Conservation (phyloP, 2,797 vertebrate genomes). For the Lagorchestes hirsutus region DNA sequence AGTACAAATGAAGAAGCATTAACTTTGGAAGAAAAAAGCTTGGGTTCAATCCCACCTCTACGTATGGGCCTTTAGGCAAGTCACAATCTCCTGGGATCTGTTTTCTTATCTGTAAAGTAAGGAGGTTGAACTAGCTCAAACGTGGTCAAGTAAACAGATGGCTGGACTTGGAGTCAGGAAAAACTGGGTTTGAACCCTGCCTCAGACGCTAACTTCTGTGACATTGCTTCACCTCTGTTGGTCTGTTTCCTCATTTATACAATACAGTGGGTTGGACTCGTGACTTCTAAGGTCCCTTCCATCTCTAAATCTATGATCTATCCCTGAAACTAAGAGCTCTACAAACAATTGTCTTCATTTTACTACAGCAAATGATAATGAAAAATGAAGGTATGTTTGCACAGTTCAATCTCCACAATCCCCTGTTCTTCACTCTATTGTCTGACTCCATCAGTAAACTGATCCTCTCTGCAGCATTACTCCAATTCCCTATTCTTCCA, state of each 20-base stretch:
- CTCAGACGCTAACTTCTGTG: neutral
- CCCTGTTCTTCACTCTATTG: neutral
- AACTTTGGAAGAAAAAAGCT: neutral
- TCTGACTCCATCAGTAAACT: neutral
- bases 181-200: neutral
- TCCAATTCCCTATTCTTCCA: neutral
- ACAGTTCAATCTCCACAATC: slow-evolving; percentile 32
- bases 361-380: slow-evolving; percentile 12
- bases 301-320: neutral
- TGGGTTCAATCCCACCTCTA: neutral
- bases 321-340: neutral
- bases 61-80: neutral
- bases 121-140: neutral
- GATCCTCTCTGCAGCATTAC: slow-evolving; percentile 1
- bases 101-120: neutral
- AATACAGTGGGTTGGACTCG: neutral
- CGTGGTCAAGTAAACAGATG: neutral
- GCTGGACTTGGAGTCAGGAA: neutral
- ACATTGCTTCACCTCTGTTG: neutral
- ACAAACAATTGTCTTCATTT: neutral
- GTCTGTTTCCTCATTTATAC: neutral
- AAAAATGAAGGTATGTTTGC: neutral
- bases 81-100: neutral
- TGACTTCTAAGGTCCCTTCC: neutral
- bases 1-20: neutral